Conservation (phyloP, 1,140 invertebrate genomes). For the Dolichoris vasculosae region DNA sequence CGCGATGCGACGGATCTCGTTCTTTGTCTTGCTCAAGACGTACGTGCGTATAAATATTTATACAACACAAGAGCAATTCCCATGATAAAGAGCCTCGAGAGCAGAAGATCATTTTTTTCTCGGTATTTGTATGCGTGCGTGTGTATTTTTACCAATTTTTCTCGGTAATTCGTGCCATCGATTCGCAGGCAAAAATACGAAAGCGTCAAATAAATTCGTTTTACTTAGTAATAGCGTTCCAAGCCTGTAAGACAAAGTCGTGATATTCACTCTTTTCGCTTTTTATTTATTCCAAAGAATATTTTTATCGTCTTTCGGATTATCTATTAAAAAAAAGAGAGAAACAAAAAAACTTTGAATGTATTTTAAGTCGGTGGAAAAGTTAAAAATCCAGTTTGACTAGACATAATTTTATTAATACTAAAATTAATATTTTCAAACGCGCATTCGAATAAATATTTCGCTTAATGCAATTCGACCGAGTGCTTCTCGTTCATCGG, state of each 20-base stretch:
- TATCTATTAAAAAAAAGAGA: too few species aligned
- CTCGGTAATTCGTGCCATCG: conserved; percentile 8
- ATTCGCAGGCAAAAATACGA: conserved; percentile 15
- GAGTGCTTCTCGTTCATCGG: too few species aligned
- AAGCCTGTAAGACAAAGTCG: not conserved
- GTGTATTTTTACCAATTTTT: conserved; percentile 48
- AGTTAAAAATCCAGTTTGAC: too few species aligned
- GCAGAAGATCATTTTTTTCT: conserved; percentile 40
- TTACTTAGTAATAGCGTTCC: not conserved
- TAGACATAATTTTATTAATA: too few species aligned
- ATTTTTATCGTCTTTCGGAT: not conserved
- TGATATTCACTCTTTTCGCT: not conserved
- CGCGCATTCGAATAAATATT: too few species aligned
- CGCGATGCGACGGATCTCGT: conserved; percentile 16
- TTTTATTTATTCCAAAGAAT: not conserved
- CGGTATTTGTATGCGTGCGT: not conserved
- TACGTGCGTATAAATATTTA: conserved; percentile 51
- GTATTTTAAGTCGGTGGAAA: too few species aligned
- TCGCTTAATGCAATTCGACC: too few species aligned
- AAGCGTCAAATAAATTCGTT: conserved; percentile 32
- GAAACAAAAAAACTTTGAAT: too few species aligned
- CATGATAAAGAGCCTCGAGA: conserved; percentile 47
- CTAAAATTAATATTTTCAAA: too few species aligned
- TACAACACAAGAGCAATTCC: conserved; percentile 37
- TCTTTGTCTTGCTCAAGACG: conserved; percentile 2